phyloP scores from a whole-genome alignment of 2,113 vertebrate genomes.

The Oreocharis arfaki region DNA sequence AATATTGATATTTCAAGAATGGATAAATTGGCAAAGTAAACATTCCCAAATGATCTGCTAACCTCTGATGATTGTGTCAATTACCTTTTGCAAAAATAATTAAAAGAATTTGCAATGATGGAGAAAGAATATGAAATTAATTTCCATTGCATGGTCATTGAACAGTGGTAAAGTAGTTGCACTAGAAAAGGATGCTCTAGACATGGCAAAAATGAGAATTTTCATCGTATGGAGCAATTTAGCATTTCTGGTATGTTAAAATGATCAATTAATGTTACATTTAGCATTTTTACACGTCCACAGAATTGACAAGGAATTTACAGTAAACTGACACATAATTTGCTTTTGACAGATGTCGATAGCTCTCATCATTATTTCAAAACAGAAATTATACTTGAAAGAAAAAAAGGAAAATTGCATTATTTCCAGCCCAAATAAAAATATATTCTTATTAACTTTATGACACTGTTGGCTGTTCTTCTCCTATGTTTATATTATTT shows the following conservation, averaged over 20 bases:
- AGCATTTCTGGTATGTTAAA: background rate
- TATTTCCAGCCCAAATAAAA: background rate
- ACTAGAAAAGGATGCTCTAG: background rate
- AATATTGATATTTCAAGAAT: background rate
- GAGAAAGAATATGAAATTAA: slow-evolving; percentile 14
- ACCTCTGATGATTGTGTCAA: slow-evolving; percentile 31
- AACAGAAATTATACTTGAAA: background rate
- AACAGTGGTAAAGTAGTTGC: background rate
- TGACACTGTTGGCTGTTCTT: background rate
- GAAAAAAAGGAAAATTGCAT: background rate
- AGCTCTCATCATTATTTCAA: background rate
- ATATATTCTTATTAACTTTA: background rate
- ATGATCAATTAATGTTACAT: background rate
- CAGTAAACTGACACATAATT: background rate
- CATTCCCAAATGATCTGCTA: background rate
- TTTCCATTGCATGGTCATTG: background rate
- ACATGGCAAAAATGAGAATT: background rate
- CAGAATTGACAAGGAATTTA: background rate
- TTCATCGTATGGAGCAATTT: background rate
- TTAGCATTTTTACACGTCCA: slow-evolving; percentile 1
- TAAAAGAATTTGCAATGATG: slow-evolving; percentile 40
- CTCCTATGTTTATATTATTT: background rate
- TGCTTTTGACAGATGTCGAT: background rate
- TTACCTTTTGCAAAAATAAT: slow-evolving; percentile 31
- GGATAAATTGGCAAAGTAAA: slow-evolving; percentile 20